Base-by-base conservation (phyloP, 1,140 invertebrate genomes). In the Drusus annulatus region DNA sequence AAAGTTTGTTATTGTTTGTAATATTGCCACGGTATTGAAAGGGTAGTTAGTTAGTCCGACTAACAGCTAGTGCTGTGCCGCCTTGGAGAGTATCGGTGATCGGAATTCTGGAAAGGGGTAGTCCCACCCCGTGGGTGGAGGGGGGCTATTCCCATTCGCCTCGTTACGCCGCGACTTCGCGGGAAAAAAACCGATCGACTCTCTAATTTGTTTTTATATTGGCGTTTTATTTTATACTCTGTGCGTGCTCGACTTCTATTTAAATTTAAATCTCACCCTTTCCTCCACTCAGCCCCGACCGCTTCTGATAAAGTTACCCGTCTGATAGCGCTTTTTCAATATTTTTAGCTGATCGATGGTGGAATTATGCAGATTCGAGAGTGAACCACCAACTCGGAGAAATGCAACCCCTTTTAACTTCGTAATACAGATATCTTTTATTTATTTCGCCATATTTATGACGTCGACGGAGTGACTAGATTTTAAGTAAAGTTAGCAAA, bases 131-230 rank as follows among this genome's bases (percentile, higher is more conserved):
- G 2, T 19, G 19, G 31, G n/a, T n/a, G 31, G 31, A 4, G 31
- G 0, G 8, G 2, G 31, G 31, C 5, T n/a, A 75, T 16, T 25
- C 17, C 74, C 62, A 16, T 36, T 51, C 50, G 51, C 51, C 77
- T 78, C 77, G 77, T 78, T 78, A 78, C 65, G n/a, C 19, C 31
- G 56, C 45, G 74, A 76, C 74, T 76, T 50, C 76, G 68, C 74
- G 45, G 58, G 76, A 45, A 74, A 75, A 82, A 80, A 78, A 78
- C 81, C 81, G 81, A 83, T 83, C 81, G 81, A 75, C 76, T 83
- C 81, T 83, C 81, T 83, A 83, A 83, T 83, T 83, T 83, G 81
- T 83, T 83, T 83, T 83, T 83, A 80, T 83, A 83, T 83, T 83
- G 81, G 81, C 79, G 81, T 83, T 83, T 83, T 83, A 83, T 83